A percentile compares a stretch with the other conserved stretches of the same genome.
Evolutionary conservation across 2,888 invertebrate species (phyloP).

Genomic region (Mythimna albipuncta): DNA sequence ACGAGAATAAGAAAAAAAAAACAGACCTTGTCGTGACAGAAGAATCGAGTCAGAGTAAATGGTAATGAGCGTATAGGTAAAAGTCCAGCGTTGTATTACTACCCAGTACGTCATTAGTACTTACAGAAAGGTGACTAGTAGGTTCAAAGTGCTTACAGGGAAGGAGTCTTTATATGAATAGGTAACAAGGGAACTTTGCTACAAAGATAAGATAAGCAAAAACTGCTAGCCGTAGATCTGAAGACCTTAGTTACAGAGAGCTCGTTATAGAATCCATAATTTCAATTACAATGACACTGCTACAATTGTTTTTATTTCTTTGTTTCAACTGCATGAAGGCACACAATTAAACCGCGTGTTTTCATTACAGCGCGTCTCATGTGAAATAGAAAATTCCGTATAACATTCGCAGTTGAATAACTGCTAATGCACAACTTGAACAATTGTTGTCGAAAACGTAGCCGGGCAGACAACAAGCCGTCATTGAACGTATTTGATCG

Average conservation of each 20-base stretch:
- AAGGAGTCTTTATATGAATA: not conserved
- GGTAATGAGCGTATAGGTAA: constrained; percentile 7
- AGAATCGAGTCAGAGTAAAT: not conserved
- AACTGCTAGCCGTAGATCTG: not conserved
- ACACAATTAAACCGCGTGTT: constrained; percentile 52
- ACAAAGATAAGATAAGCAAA: constrained; percentile 1
- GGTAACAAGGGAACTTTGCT: constrained; percentile 13
- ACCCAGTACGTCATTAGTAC: constrained; percentile 7
- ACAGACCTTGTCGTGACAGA: not conserved
- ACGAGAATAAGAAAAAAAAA: not conserved
- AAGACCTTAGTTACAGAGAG: constrained; percentile 1
- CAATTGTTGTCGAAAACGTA: constrained; percentile 65
- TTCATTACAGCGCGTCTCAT: constrained; percentile 52
- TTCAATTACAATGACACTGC: constrained; percentile 23
- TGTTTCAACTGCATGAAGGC: constrained; percentile 33
- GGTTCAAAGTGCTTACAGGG: constrained; percentile 20
- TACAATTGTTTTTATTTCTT: constrained; percentile 35
- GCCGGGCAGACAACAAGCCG: constrained; percentile 57
- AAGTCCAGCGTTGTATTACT: not conserved
- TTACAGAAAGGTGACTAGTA: constrained; percentile 14
- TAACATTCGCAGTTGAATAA: constrained; percentile 57
- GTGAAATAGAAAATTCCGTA: constrained; percentile 55
- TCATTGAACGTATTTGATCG: constrained; percentile 64
- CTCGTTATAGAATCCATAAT: constrained; percentile 9
- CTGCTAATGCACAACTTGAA: constrained; percentile 51